Percentiles rank a stretch among this genome's conserved stretches.
Conservation (phyloP, 2,888 invertebrate species). For the Himalopsyche japonica region DNA sequence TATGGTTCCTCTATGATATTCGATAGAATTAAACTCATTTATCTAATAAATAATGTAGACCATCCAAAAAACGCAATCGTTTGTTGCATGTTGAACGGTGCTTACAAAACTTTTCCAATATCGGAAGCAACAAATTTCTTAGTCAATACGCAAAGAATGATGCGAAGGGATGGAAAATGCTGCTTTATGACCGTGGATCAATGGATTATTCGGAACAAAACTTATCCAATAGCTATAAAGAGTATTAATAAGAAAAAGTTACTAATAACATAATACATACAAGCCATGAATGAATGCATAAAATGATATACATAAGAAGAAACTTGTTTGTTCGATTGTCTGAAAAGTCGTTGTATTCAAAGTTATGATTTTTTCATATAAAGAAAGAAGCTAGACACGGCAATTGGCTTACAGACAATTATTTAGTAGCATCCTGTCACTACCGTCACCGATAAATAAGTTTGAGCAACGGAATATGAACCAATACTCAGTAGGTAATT, state of each 20-base stretch:
- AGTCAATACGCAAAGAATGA: background rate
- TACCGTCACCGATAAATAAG: too few relatives aligned
- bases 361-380: too few relatives aligned
- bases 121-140: background rate
- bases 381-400: too few relatives aligned
- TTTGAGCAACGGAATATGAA: too few relatives aligned
- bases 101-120: background rate
- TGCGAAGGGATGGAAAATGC: background rate
- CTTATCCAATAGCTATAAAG: background rate
- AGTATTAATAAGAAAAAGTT: background rate
- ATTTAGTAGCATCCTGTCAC: too few relatives aligned
- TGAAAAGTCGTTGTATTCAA: too few relatives aligned
- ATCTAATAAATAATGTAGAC: background rate
- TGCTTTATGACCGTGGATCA: background rate
- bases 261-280: background rate
- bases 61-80: background rate
- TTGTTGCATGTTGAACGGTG: background rate
- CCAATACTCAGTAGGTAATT: too few relatives aligned
- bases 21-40: background rate
- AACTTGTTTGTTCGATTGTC: too few relatives aligned
- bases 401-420: too few relatives aligned
- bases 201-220: background rate
- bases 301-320: too few relatives aligned
- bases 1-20: too few relatives aligned
- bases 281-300: too few relatives aligned